These are phyloP conservation scores for Drosophila tropicalis DNA, from an alignment of 1,140 invertebrate genomes.

Conservation along the genomic window DNA sequence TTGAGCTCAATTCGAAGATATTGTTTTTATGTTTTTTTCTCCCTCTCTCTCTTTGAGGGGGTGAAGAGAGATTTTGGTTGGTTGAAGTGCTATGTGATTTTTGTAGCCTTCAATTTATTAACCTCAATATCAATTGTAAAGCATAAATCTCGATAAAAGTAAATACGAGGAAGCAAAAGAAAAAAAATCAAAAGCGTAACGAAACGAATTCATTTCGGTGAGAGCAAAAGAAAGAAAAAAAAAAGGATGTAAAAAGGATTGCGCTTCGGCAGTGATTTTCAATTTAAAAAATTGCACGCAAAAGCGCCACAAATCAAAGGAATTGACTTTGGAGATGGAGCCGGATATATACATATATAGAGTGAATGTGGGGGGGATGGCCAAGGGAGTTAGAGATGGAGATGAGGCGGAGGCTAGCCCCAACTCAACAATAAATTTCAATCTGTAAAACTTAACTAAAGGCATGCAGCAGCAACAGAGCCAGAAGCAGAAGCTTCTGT, in stretches of 20 bases:
- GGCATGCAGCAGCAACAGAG: constrained; percentile 42
- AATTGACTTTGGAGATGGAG: constrained; percentile 66
- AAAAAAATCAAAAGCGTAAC: constrained; percentile 33
- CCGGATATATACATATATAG: neutral
- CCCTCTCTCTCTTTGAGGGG: neutral
- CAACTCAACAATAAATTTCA: constrained; percentile 73
- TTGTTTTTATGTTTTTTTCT: constrained; percentile 22
- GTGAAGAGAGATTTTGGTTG: neutral
- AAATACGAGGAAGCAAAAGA: constrained; percentile 58
- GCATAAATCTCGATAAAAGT: constrained; percentile 80
- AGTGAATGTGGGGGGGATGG: neutral
- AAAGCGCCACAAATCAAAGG: constrained; percentile 81
- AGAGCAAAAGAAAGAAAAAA: constrained; percentile 10
- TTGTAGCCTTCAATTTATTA: constrained; percentile 79
- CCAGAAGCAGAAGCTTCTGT: constrained; percentile 27
- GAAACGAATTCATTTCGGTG: constrained; percentile 74
- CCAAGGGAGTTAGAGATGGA: constrained; percentile 20
- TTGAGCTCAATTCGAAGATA: constrained; percentile 74
- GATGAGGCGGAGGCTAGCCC: constrained; percentile 25
- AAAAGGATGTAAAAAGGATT: constrained; percentile 78
- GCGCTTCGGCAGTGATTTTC: constrained; percentile 76
- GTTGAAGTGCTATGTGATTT: constrained; percentile 28
- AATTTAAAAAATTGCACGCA: constrained; percentile 81
- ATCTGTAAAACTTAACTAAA: constrained; percentile 78
- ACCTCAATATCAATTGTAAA: constrained; percentile 79